Evolutionary conservation across 2,888 invertebrate species (phyloP).

Genomic region (Nephrotoma guestfalica): DNA sequence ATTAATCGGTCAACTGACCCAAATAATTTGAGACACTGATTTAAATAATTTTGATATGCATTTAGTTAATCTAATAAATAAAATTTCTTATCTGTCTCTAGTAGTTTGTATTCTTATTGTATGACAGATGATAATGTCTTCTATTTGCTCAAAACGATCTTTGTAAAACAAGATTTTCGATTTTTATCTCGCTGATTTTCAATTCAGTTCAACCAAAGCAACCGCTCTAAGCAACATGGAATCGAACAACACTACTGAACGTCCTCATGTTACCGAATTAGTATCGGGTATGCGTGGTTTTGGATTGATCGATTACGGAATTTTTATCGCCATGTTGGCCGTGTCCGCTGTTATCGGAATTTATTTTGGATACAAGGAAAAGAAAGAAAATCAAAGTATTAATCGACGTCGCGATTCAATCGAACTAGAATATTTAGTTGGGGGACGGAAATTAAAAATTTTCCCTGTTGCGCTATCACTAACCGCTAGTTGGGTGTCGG

Average conservation of each 20-base stretch:
- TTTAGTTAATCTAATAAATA: too few relatives aligned
- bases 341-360: neutral
- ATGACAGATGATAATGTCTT: too few relatives aligned
- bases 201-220: too few relatives aligned
- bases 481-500: slow-evolving; percentile 28
- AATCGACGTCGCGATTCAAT: neutral
- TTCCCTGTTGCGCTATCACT: neutral
- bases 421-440: neutral
- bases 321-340: neutral
- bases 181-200: too few relatives aligned
- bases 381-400: neutral
- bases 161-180: too few relatives aligned
- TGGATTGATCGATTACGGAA: neutral
- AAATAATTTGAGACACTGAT: too few relatives aligned
- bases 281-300: neutral
- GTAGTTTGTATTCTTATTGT: too few relatives aligned
- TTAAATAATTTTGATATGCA: too few relatives aligned
- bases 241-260: neutral
- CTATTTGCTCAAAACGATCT: too few relatives aligned
- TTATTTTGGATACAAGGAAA: neutral
- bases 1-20: too few relatives aligned
- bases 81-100: too few relatives aligned
- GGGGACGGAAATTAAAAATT: neutral
- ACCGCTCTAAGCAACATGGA: too few relatives aligned
- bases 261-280: neutral